phyloP scores from a whole-genome alignment of 2,797 vertebrate genomes.

The Myiotriccus ornatus region DNA sequence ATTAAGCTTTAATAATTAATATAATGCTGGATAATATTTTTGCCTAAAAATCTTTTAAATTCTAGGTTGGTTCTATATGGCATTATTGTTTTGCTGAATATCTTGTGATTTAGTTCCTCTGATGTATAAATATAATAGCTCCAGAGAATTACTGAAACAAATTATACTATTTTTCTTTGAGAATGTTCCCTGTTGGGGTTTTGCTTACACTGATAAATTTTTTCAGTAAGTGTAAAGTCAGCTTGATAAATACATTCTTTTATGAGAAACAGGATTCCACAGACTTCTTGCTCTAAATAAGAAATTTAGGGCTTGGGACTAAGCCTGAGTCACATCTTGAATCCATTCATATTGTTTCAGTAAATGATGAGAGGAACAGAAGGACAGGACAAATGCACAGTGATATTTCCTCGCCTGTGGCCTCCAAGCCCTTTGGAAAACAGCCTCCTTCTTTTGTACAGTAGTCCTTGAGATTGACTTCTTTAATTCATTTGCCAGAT shows the following conservation, averaged over 20 bases:
- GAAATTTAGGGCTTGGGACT: neutral
- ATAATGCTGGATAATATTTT: neutral
- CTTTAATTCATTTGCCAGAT: neutral
- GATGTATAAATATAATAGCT: neutral
- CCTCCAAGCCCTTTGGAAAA: neutral
- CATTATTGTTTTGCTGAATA: neutral
- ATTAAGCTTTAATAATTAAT: neutral
- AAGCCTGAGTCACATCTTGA: neutral
- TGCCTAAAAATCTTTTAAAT: neutral
- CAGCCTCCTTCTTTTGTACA: neutral
- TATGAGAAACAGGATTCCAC: neutral
- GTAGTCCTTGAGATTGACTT: neutral
- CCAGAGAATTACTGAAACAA: neutral
- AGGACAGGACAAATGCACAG: neutral
- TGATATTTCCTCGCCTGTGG: neutral
- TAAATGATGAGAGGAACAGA: neutral
- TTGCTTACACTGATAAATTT: neutral
- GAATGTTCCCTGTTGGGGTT: neutral
- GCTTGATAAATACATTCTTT: neutral
- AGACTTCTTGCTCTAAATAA: neutral
- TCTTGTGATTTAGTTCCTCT: neutral
- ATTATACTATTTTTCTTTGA: conserved; percentile 22
- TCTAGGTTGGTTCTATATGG: neutral
- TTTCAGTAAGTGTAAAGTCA: conserved; percentile 5
- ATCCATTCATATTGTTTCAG: neutral